Evolutionary conservation across 2,113 vertebrate species (phyloP).

Genomic region (Antechinus stuartii): DNA sequence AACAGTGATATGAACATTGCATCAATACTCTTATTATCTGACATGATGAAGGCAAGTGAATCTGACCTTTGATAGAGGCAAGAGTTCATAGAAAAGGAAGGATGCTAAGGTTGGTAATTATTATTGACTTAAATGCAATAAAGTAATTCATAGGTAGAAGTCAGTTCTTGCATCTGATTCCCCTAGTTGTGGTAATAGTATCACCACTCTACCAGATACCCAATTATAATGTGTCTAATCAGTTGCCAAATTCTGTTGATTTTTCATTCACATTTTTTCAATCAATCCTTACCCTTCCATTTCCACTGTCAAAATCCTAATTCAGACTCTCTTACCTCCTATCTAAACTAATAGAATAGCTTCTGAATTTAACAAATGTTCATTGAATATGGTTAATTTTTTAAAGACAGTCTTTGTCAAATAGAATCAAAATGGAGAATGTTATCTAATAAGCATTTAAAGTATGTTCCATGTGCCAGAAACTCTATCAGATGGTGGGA

Average conservation of each 20-base stretch:
- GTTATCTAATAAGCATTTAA: neutral
- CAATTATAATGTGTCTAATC: neutral
- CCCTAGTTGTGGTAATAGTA: neutral
- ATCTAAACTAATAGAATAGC: neutral
- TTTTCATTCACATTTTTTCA: neutral
- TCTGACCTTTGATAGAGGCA: neutral
- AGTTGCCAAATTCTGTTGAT: neutral
- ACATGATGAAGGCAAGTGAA: neutral
- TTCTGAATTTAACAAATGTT: neutral
- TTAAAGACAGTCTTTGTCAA: neutral
- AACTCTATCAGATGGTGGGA: neutral
- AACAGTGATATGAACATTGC: neutral
- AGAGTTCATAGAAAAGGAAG: neutral
- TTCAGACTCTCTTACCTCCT: neutral
- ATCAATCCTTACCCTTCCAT: neutral
- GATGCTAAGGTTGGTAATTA: neutral
- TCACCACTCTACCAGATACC: neutral
- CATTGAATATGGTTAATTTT: neutral
- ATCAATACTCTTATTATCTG: neutral
- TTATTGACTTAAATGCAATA: neutral
- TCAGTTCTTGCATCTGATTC: neutral
- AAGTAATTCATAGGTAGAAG: neutral
- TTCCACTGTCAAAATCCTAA: neutral
- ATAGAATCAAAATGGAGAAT: neutral
- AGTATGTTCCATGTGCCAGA: neutral